A percentile compares a stretch with the other conserved stretches of the same genome.
Conservation (phyloP, 2,113 vertebrate species). For the Spea bombifrons region DNA sequence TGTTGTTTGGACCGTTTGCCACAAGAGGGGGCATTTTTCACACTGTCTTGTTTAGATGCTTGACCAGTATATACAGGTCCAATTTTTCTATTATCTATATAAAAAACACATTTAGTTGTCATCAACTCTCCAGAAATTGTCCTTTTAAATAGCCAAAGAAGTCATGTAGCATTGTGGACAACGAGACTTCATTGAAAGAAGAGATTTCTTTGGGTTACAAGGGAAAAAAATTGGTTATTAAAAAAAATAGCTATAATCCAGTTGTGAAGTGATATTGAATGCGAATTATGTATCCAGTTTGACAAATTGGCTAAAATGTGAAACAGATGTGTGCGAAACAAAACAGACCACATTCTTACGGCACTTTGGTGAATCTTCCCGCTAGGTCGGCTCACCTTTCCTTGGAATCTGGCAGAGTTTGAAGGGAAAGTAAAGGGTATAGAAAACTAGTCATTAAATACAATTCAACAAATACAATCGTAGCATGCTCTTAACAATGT, state of each 20-base stretch:
- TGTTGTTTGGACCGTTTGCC: background rate
- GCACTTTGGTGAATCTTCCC: background rate
- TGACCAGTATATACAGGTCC: background rate
- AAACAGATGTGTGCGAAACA: background rate
- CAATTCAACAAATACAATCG: no score
- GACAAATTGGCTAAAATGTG: background rate
- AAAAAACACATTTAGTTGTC: background rate
- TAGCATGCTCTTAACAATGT: no score
- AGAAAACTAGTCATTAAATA: no score
- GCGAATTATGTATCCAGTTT: background rate
- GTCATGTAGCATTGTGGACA: background rate
- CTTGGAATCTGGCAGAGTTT: background rate
- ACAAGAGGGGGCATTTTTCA: conserved; percentile 8
- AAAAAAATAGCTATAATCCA: background rate
- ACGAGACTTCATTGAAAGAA: background rate
- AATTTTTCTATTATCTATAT: background rate
- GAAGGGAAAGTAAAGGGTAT: no score
- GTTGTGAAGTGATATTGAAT: background rate
- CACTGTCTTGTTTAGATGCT: background rate
- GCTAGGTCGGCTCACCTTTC: background rate
- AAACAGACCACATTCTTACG: background rate
- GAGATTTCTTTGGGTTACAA: background rate
- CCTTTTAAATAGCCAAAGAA: background rate
- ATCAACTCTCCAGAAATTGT: background rate
- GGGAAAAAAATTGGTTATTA: no score